Percentiles rank a stretch among this genome's conserved stretches.
Conservation (phyloP, 2,888 invertebrate genomes). For the Pollenia griseotomentosa region DNA sequence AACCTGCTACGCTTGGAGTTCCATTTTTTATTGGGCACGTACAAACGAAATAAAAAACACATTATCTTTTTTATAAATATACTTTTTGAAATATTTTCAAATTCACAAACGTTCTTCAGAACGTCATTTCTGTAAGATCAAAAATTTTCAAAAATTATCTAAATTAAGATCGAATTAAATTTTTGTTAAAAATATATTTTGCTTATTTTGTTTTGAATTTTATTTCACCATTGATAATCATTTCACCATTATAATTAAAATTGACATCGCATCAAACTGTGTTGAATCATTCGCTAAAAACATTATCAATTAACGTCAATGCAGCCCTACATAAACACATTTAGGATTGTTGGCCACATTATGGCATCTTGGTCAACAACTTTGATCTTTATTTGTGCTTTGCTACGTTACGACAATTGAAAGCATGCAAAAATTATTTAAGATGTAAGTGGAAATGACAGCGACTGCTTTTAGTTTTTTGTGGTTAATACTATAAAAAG, state of each 20-base stretch:
- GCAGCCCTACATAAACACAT: background rate
- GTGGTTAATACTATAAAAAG: no score
- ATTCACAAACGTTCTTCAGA: no score
- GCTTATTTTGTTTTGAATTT: constrained; percentile 1
- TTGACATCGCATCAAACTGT: constrained; percentile 26
- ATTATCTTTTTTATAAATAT: no score
- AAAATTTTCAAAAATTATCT: background rate
- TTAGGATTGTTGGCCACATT: background rate
- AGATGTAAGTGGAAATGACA: constrained; percentile 5
- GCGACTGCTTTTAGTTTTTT: background rate
- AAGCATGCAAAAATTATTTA: background rate
- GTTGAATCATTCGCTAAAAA: constrained; percentile 27
- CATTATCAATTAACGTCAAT: constrained; percentile 10
- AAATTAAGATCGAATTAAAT: background rate
- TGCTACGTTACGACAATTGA: background rate
- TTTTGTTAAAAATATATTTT: background rate
- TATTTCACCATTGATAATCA: constrained; percentile 14
- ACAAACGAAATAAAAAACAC: no score
- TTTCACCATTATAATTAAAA: background rate
- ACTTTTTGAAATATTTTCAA: no score
- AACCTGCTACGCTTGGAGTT: no score
- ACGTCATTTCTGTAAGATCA: no score
- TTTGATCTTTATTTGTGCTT: background rate
- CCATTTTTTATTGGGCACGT: no score
- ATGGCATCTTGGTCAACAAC: background rate